phyloP scores from a whole-genome alignment of 2,888 invertebrate species.

The Hecatera dysodea region DNA sequence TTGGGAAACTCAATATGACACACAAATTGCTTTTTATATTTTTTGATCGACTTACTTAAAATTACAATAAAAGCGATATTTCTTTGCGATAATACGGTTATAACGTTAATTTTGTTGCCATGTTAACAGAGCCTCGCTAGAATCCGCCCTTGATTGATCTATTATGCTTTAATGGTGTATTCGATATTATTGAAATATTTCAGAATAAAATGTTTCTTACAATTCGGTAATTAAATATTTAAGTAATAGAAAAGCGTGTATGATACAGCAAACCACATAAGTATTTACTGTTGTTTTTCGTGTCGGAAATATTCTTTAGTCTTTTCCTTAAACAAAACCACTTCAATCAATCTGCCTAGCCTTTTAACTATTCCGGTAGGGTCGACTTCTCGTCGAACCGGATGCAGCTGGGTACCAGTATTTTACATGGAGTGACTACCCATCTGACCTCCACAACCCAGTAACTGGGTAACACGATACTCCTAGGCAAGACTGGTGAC shows the following conservation, averaged over 20 bases:
- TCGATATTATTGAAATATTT: background rate
- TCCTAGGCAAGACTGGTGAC: too few relatives aligned
- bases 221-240: background rate
- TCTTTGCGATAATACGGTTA: background rate
- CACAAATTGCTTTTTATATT: background rate
- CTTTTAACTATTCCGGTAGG: too few relatives aligned
- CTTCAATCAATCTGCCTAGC: too few relatives aligned
- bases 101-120: background rate
- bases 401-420: too few relatives aligned
- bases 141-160: background rate
- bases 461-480: too few relatives aligned
- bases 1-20: background rate
- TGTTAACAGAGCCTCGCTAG: background rate
- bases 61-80: background rate
- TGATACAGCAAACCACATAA: too few relatives aligned
- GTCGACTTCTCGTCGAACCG: too few relatives aligned
- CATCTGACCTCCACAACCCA: too few relatives aligned
- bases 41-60: background rate
- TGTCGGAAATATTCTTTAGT: too few relatives aligned
- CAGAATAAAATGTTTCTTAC: background rate
- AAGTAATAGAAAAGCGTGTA: background rate
- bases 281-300: too few relatives aligned
- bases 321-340: too few relatives aligned
- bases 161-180: background rate
- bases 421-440: too few relatives aligned